A percentile compares a stretch with the other conserved stretches of the same genome.
Conservation (phyloP, 2,113 vertebrate genomes). For the Salvator merianae region DNA sequence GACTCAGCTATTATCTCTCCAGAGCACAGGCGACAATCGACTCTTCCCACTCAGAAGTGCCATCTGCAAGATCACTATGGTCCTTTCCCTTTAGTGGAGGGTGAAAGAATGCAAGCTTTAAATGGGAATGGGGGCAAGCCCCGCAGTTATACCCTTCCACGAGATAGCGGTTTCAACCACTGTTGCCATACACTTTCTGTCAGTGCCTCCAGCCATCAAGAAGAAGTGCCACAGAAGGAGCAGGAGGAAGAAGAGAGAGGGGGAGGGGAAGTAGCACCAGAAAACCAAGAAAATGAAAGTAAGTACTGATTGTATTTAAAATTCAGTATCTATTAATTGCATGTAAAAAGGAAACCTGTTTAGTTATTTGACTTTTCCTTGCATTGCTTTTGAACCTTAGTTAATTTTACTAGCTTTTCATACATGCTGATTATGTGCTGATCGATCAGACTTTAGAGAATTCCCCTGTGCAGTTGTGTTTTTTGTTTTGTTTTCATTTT, state of each 20-base stretch:
- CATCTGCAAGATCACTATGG: constrained; percentile 94
- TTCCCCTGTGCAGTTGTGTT: constrained; percentile 5
- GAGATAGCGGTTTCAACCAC: constrained; percentile 92
- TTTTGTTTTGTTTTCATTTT: constrained; percentile 40
- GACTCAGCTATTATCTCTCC: constrained; percentile 84
- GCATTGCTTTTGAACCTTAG: background rate
- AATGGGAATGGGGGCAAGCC: constrained; percentile 87
- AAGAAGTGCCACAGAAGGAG: constrained; percentile 80
- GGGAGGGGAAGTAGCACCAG: constrained; percentile 72
- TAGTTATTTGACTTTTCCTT: constrained; percentile 6
- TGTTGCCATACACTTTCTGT: constrained; percentile 83
- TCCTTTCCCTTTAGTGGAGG: constrained; percentile 86
- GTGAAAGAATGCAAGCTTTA: constrained; percentile 76
- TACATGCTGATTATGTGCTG: constrained; percentile 20
- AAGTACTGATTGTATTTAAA: constrained; percentile 65
- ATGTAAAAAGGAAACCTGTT: background rate
- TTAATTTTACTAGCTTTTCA: constrained; percentile 26
- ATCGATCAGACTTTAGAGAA: background rate
- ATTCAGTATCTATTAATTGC: constrained; percentile 1
- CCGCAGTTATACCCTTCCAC: constrained; percentile 94
- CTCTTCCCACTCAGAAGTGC: constrained; percentile 93
- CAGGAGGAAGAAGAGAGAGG: constrained; percentile 75
- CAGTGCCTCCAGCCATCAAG: constrained; percentile 79
- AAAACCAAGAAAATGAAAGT: constrained; percentile 81
- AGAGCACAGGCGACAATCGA: constrained; percentile 91